Evolutionary conservation across 2,113 vertebrate genomes (phyloP), one percentile per base, ranked within the genome.

Genomic region (Sander lucioperca): DNA sequence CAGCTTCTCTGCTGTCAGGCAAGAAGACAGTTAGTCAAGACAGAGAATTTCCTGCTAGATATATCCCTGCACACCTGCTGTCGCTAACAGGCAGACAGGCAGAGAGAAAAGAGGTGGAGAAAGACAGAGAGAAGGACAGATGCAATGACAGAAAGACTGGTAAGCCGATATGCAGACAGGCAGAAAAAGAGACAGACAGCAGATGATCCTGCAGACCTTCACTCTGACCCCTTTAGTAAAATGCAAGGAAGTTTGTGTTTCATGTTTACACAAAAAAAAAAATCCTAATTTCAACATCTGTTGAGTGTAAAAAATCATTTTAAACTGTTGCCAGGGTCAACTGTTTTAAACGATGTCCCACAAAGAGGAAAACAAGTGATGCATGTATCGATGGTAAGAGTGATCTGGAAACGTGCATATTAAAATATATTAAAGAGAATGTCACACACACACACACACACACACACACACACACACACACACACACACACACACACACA

Each of bases 21-120:
- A 48, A 82, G 81, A 91, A 91, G 91, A 94, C 93, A 93, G 90
- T 90, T 15, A 90, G 91, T 92, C 91, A 90, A 93, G 92, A 85
- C 75, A 68, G 86, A 90, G 90, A 92, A 88, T 92, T 92, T 93
- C 90, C 91, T 85, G 77, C 84, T 83, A 51, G 84, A 91, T 88
- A 83, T 91, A 86, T 86, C 82, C 86, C 82, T 56, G 86, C 90
- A 87, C 91, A 89, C 91, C 88, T 91, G 91, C 90, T 93, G 91
- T 88, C 80, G 82, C 91, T 87, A 87, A 89, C 91, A 89, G 87
- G 81, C 84, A 92, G 82, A 83, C 85, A 88, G 90, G 82, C 80
- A 59, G 84, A 61, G 78, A 86, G 57, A 62, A 23, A 73, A 77
- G 36, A 61, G 58, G 70, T 51, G 66, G 75, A 75, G 83, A 64